Percentiles rank a stretch among this genome's conserved stretches.
phyloP scores from a whole-genome alignment of 2,888 invertebrate genomes.

The Agrochola lychnidis region DNA sequence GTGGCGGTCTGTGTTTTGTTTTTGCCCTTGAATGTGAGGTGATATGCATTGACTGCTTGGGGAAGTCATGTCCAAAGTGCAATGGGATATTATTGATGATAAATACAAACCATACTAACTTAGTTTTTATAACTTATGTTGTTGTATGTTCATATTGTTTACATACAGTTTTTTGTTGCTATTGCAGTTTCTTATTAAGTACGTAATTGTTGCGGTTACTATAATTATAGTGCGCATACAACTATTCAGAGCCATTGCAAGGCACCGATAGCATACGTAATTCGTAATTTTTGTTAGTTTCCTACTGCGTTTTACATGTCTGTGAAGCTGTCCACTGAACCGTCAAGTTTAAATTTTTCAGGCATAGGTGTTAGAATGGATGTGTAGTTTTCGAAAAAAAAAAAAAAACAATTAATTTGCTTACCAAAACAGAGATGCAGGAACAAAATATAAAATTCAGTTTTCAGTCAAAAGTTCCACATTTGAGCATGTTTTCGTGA shows the following conservation, averaged over 20 bases:
- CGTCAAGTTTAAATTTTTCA: constrained; percentile 43
- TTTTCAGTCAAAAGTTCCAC: constrained; percentile 75
- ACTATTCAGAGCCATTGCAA: constrained; percentile 44
- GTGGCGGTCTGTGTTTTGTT: not conserved
- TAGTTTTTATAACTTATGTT: constrained; percentile 34
- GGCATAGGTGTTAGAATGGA: not conserved
- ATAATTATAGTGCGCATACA: constrained; percentile 43
- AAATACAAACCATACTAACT: constrained; percentile 8
- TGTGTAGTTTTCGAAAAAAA: constrained; percentile 20
- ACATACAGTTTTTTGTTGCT: constrained; percentile 60
- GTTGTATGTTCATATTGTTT: constrained; percentile 44
- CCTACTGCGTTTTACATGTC: constrained; percentile 33
- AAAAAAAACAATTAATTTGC: constrained; percentile 53
- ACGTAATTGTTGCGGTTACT: constrained; percentile 65
- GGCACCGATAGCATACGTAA: constrained; percentile 37
- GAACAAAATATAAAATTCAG: constrained; percentile 52
- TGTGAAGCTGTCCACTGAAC: constrained; percentile 55
- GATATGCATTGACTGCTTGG: too few relatives aligned
- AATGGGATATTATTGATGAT: not conserved
- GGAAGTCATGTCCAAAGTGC: not conserved
- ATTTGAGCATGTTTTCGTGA: constrained; percentile 73
- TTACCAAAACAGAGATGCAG: constrained; percentile 69
- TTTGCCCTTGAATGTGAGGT: not conserved
- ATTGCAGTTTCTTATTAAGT: constrained; percentile 57
- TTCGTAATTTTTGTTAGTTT: constrained; percentile 43